Percentiles rank a stretch among this genome's conserved stretches.
These are phyloP conservation scores for Microctonus hyperodae DNA, from an alignment of 2,888 invertebrate species.

Conservation along the genomic window DNA sequence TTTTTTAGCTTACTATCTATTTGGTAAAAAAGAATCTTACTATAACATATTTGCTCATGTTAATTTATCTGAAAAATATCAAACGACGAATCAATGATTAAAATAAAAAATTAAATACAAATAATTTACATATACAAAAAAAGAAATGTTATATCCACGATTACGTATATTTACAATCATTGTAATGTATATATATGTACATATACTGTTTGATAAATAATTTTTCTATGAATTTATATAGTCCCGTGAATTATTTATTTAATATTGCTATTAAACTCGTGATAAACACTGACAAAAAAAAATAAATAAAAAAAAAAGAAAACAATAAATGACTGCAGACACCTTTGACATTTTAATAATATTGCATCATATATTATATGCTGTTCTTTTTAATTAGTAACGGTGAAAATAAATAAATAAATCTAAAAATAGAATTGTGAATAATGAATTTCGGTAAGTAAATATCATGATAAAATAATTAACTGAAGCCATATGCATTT, in stretches of 20 bases:
- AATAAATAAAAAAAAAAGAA: not conserved
- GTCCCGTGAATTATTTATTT: not conserved
- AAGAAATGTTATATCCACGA: too few species aligned
- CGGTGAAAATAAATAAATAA: not conserved
- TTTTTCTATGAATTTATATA: not conserved
- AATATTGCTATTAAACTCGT: not conserved
- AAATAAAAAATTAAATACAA: not conserved
- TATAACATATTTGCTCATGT: conserved; percentile 65
- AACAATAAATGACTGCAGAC: not conserved
- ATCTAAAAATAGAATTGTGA: not conserved
- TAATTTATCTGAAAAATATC: conserved; percentile 42
- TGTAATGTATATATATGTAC: not conserved
- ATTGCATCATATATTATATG: not conserved
- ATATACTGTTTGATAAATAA: not conserved
- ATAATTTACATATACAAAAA: not conserved
- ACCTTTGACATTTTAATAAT: not conserved
- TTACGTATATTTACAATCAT: too few species aligned
- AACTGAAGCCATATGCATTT: not conserved
- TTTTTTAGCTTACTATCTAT: conserved; percentile 72
- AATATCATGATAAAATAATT: not conserved
- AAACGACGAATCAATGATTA: not conserved
- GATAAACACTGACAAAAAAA: not conserved
- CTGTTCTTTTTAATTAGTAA: not conserved
- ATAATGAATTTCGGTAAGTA: not conserved
- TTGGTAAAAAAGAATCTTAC: conserved; percentile 69